Evolutionary conservation across 1,140 invertebrate genomes (phyloP), one percentile per base, ranked within the genome.

Genomic region (Heliothis subflexa): DNA sequence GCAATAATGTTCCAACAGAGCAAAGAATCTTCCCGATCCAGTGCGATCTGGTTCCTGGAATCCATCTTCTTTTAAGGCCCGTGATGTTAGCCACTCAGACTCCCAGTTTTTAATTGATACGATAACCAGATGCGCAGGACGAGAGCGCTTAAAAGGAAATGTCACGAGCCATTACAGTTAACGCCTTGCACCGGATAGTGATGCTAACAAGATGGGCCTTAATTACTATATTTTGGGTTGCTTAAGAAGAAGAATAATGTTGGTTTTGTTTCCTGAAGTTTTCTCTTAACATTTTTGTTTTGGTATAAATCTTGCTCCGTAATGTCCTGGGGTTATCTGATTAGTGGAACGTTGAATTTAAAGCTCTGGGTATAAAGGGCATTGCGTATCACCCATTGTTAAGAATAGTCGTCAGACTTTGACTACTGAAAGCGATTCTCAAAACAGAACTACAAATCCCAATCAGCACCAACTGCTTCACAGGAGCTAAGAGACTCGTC

Each of bases 101-200:
- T 54, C 47, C 21, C 25, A 5, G 10, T 25, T 54, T 25, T 33
- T 71, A 71, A 71, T 71, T 71, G 68, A 71, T 16, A 71, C 68
- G 54, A 50, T 50, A 71, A 71, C 68, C 68, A 71, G 68, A 71
- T 18, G 49, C 12, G 18, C 50, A 49, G 16, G 18, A 49, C 66
- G 14, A 70, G 25, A n/a, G 50, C 68, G 25, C 68, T 28, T 71
- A 55, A 71, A 71, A 71, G 68, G 68, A 71, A 71, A 71, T 71
- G 68, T 55, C 68, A 55, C 68, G 68, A 18, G 68, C 40, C 49
- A 55, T 71, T 33, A 55, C 25, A 49, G 68, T 71, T 50, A 54
- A 55, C 28, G 45, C n/a, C 28, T 40, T 33, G 66, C 40, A 14
- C 40, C 61, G 61, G 61, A 47, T 40, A 62, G 9, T 64, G 55